These are phyloP conservation scores for Philereme vetulata DNA, from an alignment of 2,888 invertebrate species.

Conservation along the genomic window DNA sequence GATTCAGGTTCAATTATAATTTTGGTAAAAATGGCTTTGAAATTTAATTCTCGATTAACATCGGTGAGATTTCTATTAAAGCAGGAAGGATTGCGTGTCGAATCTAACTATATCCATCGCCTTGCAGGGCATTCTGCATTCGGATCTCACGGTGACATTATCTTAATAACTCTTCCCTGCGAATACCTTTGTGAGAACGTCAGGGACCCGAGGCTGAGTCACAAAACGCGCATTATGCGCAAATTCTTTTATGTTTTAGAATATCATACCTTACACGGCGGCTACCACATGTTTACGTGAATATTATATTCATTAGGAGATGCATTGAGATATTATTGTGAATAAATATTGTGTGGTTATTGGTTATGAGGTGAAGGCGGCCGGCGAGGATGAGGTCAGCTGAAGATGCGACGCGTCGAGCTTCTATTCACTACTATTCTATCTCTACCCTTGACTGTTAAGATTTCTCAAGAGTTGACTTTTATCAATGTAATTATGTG, in stretches of 20 bases:
- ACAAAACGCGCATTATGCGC: slow-evolving; percentile 58
- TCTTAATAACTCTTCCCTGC: slow-evolving; percentile 72
- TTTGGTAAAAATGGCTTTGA: slow-evolving; percentile 58
- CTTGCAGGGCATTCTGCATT: slow-evolving; percentile 46
- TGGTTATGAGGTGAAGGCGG: slow-evolving; percentile 57
- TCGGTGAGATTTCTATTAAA: slow-evolving; percentile 52
- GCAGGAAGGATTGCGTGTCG: slow-evolving; percentile 56
- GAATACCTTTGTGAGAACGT: slow-evolving; percentile 75
- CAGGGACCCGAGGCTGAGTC: slow-evolving; percentile 62
- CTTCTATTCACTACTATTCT: slow-evolving; percentile 45
- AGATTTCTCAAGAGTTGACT: slow-evolving; percentile 48
- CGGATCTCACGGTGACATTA: slow-evolving; percentile 72
- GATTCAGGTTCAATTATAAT: slow-evolving; percentile 64
- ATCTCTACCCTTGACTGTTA: slow-evolving; percentile 56
- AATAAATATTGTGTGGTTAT: slow-evolving; percentile 46
- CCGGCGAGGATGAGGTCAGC: slow-evolving; percentile 51
- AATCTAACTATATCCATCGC: slow-evolving; percentile 54
- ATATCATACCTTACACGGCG: slow-evolving; percentile 39
- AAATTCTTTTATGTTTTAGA: slow-evolving; percentile 60
- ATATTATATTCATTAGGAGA: slow-evolving; percentile 51
- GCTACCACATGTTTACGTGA: slow-evolving; percentile 43
- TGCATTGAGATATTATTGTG: slow-evolving; percentile 50
- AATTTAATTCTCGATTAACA: slow-evolving; percentile 59
- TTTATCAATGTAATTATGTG: slow-evolving; percentile 47
- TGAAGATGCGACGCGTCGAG: slow-evolving; percentile 43